phyloP scores from a whole-genome alignment of 2,888 invertebrate species.

The Caenorhabditis wallacei region DNA sequence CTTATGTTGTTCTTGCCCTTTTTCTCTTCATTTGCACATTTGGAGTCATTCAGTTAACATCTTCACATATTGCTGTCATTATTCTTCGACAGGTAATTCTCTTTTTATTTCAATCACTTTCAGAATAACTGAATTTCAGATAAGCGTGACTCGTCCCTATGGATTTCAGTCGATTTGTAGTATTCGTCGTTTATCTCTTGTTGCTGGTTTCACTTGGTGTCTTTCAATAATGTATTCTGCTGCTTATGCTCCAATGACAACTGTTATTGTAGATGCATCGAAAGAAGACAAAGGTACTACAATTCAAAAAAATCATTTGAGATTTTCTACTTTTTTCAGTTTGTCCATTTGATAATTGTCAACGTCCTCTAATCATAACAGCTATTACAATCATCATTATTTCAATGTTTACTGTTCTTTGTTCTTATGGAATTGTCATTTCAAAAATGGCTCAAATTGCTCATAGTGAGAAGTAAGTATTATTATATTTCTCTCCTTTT shows the following conservation, averaged over 20 bases:
- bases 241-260: constrained; percentile 71
- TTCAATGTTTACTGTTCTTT: constrained; percentile 68
- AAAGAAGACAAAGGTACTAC: constrained; percentile 53
- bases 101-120: background rate
- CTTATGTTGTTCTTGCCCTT: constrained; percentile 73
- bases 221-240: constrained; percentile 69
- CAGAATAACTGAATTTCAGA: constrained; percentile 50
- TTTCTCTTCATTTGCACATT: constrained; percentile 77
- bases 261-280: constrained; percentile 68
- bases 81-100: constrained; percentile 73
- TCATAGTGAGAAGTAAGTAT: constrained; percentile 63
- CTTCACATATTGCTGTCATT: constrained; percentile 73
- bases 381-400: constrained; percentile 70
- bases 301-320: background rate
- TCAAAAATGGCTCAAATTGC: constrained; percentile 67
- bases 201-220: constrained; percentile 67
- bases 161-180: constrained; percentile 72
- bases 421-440: constrained; percentile 69
- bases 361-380: constrained; percentile 73
- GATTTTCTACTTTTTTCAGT: constrained; percentile 65
- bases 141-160: constrained; percentile 73
- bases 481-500: background rate
- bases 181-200: constrained; percentile 62
- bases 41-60: constrained; percentile 72
- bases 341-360: constrained; percentile 71